phyloP scores from a whole-genome alignment of 2,888 invertebrate genomes.

The Smittia aterrima region DNA sequence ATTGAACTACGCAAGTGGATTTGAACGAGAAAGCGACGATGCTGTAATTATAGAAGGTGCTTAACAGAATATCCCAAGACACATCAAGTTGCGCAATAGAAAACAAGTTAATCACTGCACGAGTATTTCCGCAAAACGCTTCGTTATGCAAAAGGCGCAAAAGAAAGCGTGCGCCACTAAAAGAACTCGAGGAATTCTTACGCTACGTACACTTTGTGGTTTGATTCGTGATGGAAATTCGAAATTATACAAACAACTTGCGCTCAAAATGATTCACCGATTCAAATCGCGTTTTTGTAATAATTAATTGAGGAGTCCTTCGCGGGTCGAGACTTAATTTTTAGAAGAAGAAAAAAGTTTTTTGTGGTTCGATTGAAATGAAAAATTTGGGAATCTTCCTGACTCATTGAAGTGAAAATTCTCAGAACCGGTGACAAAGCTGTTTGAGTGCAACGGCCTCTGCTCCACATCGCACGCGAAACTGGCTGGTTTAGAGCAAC shows the following conservation, averaged over 20 bases:
- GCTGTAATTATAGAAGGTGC: constrained; percentile 38
- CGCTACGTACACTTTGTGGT: not conserved
- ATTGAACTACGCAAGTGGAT: not conserved
- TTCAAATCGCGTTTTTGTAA: not conserved
- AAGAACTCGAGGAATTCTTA: constrained; percentile 1
- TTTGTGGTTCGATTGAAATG: not conserved
- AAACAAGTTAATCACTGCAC: constrained; percentile 1
- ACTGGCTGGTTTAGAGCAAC: not conserved
- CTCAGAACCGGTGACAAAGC: not conserved
- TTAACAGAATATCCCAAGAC: not conserved
- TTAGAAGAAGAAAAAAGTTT: no score
- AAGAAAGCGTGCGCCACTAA: not conserved
- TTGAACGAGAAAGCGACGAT: constrained; percentile 1
- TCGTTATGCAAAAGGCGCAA: not conserved
- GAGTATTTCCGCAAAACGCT: constrained; percentile 24
- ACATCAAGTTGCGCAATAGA: not conserved
- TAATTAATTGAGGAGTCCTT: not conserved
- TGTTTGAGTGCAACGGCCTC: constrained; percentile 8
- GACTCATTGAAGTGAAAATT: not conserved
- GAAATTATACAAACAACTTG: not conserved
- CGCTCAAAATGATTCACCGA: not conserved
- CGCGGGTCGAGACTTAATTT: not conserved
- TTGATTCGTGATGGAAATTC: not conserved
- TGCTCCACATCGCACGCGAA: not conserved
- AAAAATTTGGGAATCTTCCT: not conserved